Conservation (phyloP, 37 sponge, comb jelly and placozoan species). For the Chondrilla cf. caribensis region DNA sequence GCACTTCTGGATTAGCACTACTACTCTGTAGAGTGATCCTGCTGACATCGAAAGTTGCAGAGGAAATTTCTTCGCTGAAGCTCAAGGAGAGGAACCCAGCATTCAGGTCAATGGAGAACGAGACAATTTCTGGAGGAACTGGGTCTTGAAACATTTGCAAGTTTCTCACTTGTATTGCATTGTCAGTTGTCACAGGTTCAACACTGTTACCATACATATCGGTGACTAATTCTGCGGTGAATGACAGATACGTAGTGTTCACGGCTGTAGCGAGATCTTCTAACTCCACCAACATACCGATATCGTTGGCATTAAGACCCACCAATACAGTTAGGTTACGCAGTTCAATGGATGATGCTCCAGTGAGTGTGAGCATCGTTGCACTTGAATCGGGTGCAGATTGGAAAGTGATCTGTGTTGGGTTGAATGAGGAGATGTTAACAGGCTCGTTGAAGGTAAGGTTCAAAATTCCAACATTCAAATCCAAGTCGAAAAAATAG, state of each 20-base stretch:
- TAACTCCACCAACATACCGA: slow-evolving; percentile 67
- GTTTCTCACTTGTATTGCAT: slow-evolving; percentile 54
- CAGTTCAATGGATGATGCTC: slow-evolving; percentile 30
- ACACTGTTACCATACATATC: slow-evolving; percentile 75
- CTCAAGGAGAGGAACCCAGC: slow-evolving; percentile 47
- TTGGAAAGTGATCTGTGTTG: slow-evolving; percentile 72
- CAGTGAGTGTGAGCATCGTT: slow-evolving; percentile 43
- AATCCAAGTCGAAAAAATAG: slow-evolving; percentile 59
- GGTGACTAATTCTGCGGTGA: slow-evolving; percentile 36
- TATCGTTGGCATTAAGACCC: slow-evolving; percentile 47
- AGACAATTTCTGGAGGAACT: slow-evolving; percentile 34
- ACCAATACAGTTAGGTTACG: slow-evolving; percentile 45
- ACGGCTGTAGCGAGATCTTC: slow-evolving; percentile 60
- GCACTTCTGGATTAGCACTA: neutral
- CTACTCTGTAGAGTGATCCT: slow-evolving; percentile 59
- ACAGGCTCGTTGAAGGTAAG: slow-evolving; percentile 82
- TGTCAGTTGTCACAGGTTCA: slow-evolving; percentile 52
- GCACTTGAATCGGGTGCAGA: slow-evolving; percentile 17
- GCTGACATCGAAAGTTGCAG: slow-evolving; percentile 56
- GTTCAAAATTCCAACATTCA: slow-evolving; percentile 56
- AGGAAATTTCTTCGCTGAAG: slow-evolving; percentile 77
- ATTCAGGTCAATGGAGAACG: slow-evolving; percentile 51
- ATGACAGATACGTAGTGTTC: slow-evolving; percentile 60
- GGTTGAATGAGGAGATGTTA: slow-evolving; percentile 51
- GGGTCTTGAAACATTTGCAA: slow-evolving; percentile 51